phyloP scores from a whole-genome alignment of 2,113 vertebrate genomes.

The Sisor rabdophorus region DNA sequence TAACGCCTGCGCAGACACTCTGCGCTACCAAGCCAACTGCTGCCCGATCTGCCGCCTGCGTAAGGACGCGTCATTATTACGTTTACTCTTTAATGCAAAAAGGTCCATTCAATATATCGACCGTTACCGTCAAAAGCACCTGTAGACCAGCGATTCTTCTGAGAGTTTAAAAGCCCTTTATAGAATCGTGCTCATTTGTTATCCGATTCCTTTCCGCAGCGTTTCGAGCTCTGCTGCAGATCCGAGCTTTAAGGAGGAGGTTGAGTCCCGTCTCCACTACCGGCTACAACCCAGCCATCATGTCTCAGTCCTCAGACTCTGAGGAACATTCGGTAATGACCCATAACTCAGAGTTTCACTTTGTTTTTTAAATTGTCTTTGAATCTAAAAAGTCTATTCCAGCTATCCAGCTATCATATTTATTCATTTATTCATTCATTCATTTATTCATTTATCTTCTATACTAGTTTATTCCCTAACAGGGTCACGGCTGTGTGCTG shows the following conservation, averaged over 20 bases:
- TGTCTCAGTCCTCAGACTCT: conserved; percentile 88
- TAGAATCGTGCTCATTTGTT: not conserved
- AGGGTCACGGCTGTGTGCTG: no score
- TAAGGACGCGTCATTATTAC: conserved; percentile 61
- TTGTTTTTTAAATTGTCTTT: not conserved
- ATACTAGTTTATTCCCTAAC: no score
- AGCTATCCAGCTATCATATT: no score
- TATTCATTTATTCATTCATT: no score
- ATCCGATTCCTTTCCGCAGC: conserved; percentile 59
- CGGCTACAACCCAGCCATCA: conserved; percentile 89
- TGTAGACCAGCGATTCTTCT: not conserved
- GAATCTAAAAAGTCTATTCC: not conserved
- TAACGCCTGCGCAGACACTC: conserved; percentile 89
- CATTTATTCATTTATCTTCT: no score
- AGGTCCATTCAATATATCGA: not conserved
- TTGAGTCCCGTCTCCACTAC: conserved; percentile 83
- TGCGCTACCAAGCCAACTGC: conserved; percentile 96
- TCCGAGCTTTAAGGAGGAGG: conserved; percentile 96
- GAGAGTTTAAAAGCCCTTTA: not conserved
- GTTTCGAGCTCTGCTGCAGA: conserved; percentile 95
- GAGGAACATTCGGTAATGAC: conserved; percentile 89
- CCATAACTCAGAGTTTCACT: not conserved
- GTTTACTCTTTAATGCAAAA: not conserved
- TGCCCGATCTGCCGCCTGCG: conserved; percentile 94
- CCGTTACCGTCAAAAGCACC: not conserved